Evolutionary conservation across 2,113 vertebrate genomes (phyloP), one percentile per base, ranked within the genome.

Genomic region (Reinhardtius hippoglossoides): DNA sequence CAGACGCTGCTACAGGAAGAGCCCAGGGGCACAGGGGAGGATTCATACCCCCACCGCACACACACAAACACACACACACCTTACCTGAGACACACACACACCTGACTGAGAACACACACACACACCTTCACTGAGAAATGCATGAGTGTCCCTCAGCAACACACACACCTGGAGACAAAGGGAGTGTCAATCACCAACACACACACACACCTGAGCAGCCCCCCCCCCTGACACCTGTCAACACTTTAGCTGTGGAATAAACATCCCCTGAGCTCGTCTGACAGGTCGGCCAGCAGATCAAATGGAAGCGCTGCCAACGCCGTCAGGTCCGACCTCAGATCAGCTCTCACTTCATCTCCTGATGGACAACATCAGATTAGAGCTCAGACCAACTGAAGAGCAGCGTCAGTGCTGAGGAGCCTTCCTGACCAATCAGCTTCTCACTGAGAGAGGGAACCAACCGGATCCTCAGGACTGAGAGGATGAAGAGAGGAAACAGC

Each of bases 1-100:
- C 82, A 84, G 84, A 91, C 60, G 48, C 90, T 74, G 88, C 74
- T 87, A 90, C 94, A 95, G 94, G 94, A 95, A 95, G 90, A 91
- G 92, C 94, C 94, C 67, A 55, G 78, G 92, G 94, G 84, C 89
- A 78, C 26, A 12, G 74, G 65, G 72, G 64, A 80, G 60, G 70
- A 66, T 65, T 75, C 84, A 78, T 10, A 55, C 21, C 23, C 42
- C 65, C 66, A 20, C 84, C 67, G 73, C 71, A 71, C 80, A 83
- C 76, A 70, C 78, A 78, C 63, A 86, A 63, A 76, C 72, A 73
- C 79, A 80, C 74, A 67, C 81, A 81, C 76, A 31, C 31, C 31
- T 31, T 31, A 5, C 31, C 31, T 31, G 31, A 31, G 31, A n/a
- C n/a, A 76, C 72, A 73, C 79, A 80, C 71, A 77, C 65, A 62